These are phyloP conservation scores for Toxostoma redivivum DNA, from an alignment of 2,113 vertebrate species.

Conservation along the genomic window DNA sequence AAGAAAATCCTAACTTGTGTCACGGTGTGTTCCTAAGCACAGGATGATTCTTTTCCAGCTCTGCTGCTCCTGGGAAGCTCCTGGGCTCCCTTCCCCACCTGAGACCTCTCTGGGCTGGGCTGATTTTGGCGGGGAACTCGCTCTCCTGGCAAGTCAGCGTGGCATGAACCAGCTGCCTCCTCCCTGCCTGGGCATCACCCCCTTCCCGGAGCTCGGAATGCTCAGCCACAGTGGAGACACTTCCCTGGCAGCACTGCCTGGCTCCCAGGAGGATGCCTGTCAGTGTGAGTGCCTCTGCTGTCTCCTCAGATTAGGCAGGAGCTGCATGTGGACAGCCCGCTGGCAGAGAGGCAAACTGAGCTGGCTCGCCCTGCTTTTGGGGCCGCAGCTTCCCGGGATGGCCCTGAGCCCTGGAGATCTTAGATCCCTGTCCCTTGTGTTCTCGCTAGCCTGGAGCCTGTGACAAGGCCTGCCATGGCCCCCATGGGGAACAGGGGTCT, in stretches of 20 bases:
- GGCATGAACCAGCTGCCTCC: background rate
- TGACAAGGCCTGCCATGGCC: background rate
- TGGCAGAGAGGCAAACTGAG: background rate
- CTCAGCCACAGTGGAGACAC: fast-evolving
- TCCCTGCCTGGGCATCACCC: background rate
- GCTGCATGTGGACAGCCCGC: background rate
- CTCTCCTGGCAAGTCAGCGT: fast-evolving
- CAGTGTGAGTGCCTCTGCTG: background rate
- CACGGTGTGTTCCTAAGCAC: background rate
- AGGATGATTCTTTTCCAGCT: background rate
- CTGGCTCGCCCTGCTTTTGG: background rate
- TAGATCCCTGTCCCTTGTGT: no score
- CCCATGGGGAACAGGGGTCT: fast-evolving
- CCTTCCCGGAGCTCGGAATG: fast-evolving
- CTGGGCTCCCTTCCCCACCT: background rate
- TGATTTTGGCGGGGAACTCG: fast-evolving
- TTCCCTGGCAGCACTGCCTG: background rate
- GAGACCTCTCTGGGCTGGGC: background rate
- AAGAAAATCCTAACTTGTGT: fast-evolving
- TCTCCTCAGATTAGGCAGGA: background rate
- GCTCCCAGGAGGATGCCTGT: background rate
- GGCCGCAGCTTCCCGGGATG: background rate
- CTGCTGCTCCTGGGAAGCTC: background rate
- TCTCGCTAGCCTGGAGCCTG: fast-evolving
- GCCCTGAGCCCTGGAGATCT: background rate